phyloP scores from a whole-genome alignment of 2,797 vertebrate genomes.

The Mus caroli region DNA sequence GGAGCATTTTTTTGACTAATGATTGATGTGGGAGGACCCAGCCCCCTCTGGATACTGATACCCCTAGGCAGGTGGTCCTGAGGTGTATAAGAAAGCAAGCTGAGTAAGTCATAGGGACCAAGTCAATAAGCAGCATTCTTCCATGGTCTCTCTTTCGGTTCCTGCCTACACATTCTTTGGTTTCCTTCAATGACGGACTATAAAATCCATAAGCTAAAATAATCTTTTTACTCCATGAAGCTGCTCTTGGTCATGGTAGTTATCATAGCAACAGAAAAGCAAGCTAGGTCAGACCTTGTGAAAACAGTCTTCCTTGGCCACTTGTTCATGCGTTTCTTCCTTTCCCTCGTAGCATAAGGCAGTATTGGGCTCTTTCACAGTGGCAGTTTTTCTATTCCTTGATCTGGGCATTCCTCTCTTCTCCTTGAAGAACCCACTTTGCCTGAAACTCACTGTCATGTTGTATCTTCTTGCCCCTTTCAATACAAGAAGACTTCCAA shows the following conservation, averaged over 20 bases:
- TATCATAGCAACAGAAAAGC: not conserved
- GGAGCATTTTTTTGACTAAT: too few relatives aligned
- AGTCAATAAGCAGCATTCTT: not conserved
- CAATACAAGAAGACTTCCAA: not conserved
- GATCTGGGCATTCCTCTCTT: not conserved
- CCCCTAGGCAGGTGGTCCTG: not conserved
- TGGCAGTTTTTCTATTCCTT: too few relatives aligned
- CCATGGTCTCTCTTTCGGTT: not conserved
- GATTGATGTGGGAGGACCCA: not conserved
- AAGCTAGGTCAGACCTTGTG: accelerated
- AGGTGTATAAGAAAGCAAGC: not conserved
- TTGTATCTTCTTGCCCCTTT: not conserved
- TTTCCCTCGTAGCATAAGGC: too few relatives aligned
- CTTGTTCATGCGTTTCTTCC: not conserved
- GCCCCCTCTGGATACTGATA: too few relatives aligned
- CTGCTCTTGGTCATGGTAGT: not conserved
- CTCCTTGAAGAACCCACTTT: not conserved
- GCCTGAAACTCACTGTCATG: accelerated
- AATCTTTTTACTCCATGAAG: not conserved
- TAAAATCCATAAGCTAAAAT: not conserved
- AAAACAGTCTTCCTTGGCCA: not conserved
- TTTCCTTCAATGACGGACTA: not conserved
- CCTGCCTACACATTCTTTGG: not conserved
- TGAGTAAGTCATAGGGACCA: not conserved
- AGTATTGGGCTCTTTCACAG: not conserved